phyloP scores from a whole-genome alignment of 2,113 vertebrate genomes.

The Rhodinocichla rosea region DNA sequence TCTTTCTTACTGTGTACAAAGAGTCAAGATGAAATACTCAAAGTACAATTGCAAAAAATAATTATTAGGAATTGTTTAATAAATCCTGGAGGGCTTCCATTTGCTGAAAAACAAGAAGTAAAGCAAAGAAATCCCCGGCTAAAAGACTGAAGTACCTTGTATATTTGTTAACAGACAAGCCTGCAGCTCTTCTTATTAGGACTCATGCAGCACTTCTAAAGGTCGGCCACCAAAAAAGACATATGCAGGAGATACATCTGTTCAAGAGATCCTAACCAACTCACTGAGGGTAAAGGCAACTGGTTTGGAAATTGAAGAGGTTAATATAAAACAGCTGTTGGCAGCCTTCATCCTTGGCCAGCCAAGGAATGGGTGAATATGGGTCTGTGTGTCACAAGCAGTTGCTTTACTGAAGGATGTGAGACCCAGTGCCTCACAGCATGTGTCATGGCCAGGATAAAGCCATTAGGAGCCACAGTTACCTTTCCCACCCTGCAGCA shows the following conservation, averaged over 20 bases:
- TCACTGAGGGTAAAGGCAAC: neutral
- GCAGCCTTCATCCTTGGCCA: neutral
- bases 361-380: neutral
- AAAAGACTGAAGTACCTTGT: neutral
- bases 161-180: neutral
- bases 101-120: neutral
- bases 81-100: neutral
- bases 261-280: neutral
- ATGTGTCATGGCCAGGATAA: fast-evolving
- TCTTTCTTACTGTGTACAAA: neutral
- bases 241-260: neutral
- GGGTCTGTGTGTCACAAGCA: fast-evolving
- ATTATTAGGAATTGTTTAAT: neutral
- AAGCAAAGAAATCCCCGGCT: neutral
- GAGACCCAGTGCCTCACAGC: neutral
- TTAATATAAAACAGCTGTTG: neutral
- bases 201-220: neutral
- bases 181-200: neutral
- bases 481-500: neutral
- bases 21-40: neutral
- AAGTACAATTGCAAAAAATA: neutral
- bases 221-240: neutral
- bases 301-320: neutral
- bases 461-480: neutral
- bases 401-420: neutral